Evolutionary conservation across 2,888 invertebrate genomes (phyloP).

Genomic region (Plemyria rubiginata): DNA sequence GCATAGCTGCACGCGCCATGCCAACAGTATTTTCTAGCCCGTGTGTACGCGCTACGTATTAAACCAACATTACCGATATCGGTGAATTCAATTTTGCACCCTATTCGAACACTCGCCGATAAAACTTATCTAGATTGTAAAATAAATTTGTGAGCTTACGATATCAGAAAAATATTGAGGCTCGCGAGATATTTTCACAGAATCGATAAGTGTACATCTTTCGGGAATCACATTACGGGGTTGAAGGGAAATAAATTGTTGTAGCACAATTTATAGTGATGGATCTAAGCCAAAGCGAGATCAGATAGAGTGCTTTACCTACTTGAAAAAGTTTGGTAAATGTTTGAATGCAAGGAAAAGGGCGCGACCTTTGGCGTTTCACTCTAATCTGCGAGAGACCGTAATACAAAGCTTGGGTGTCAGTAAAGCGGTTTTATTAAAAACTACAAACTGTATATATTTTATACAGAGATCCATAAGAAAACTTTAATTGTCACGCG

Average conservation of each 20-base stretch:
- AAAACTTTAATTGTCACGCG: too few species aligned
- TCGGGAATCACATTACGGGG: constrained; percentile 30
- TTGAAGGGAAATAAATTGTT: constrained; percentile 29
- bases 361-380: constrained; percentile 63
- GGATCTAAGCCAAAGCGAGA: constrained; percentile 44
- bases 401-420: constrained; percentile 40
- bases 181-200: constrained; percentile 5
- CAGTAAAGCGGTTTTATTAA: not conserved
- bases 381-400: constrained; percentile 47
- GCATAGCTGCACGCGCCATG: constrained; percentile 9
- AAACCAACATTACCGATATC: constrained; percentile 12
- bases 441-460: not conserved
- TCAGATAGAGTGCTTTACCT: constrained; percentile 42
- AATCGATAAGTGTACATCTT: constrained; percentile 23
- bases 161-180: constrained; percentile 8
- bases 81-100: constrained; percentile 30
- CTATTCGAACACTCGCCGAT: constrained; percentile 19
- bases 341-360: constrained; percentile 51
- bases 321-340: constrained; percentile 49
- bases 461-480: too few species aligned
- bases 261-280: constrained; percentile 31
- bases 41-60: constrained; percentile 13
- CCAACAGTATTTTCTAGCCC: constrained; percentile 17
- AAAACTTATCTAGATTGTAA: constrained; percentile 33
- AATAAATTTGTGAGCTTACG: constrained; percentile 26